These are phyloP conservation scores for Drosophila miranda DNA, from an alignment of 1,140 invertebrate species.

Conservation along the genomic window DNA sequence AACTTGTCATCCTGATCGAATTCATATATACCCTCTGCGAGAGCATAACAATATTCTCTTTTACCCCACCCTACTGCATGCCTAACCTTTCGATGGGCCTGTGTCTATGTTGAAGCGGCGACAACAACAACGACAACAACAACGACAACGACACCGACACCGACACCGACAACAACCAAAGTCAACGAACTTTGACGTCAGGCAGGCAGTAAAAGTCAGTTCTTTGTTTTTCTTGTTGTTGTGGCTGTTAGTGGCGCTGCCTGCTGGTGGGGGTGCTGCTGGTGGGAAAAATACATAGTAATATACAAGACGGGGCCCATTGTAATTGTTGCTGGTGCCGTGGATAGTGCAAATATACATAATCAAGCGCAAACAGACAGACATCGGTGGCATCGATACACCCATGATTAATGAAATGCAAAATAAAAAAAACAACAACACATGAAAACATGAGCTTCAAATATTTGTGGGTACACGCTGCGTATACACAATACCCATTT, in stretches of 20 bases:
- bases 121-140: conserved; percentile 13
- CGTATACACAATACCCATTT: too few relatives aligned
- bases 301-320: conserved; percentile 26
- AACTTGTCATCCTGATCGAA: too few relatives aligned
- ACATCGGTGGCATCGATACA: neutral
- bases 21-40: too few relatives aligned
- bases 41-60: too few relatives aligned
- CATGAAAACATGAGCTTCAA: too few relatives aligned
- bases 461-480: too few relatives aligned
- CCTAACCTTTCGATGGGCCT: conserved; percentile 12
- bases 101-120: conserved; percentile 36
- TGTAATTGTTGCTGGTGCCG: conserved; percentile 41
- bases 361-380: conserved; percentile 45
- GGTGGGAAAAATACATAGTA: conserved; percentile 36
- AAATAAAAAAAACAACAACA: neutral
- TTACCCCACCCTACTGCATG: neutral
- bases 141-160: neutral
- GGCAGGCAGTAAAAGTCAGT: conserved; percentile 48
- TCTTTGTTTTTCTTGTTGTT: conserved; percentile 39
- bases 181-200: conserved; percentile 59
- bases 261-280: conserved; percentile 5
- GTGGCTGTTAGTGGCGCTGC: conserved; percentile 16
- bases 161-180: conserved; percentile 16
- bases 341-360: conserved; percentile 71
- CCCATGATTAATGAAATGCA: conserved; percentile 26